phyloP scores from a whole-genome alignment of 1,140 invertebrate genomes.

The Brachionus asplanchnoidis region DNA sequence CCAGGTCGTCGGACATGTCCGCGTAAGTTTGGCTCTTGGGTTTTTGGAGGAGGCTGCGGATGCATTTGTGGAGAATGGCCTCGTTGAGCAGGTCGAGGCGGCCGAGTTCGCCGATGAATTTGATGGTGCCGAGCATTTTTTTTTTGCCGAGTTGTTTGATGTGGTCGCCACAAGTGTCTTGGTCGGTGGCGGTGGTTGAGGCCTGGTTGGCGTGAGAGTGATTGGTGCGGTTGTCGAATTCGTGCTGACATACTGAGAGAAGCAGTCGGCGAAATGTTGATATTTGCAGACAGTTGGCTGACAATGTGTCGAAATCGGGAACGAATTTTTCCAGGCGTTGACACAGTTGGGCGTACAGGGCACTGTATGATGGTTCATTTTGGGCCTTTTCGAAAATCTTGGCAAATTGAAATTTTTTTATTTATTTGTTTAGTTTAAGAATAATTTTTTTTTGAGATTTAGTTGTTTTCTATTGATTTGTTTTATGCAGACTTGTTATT shows the following conservation, averaged over 20 bases:
- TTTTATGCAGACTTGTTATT: no score
- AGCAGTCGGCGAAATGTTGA: slow-evolving; percentile 70
- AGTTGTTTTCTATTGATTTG: no score
- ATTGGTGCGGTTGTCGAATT: slow-evolving; percentile 63
- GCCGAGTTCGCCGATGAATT: slow-evolving; percentile 82
- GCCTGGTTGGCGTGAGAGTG: not conserved
- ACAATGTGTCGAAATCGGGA: not conserved
- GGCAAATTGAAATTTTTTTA: not conserved
- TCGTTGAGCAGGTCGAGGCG: slow-evolving; percentile 82
- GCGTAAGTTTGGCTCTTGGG: slow-evolving; percentile 64
- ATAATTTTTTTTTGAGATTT: not conserved
- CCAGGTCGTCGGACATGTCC: slow-evolving; percentile 67
- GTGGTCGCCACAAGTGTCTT: not conserved
- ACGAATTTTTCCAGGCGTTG: slow-evolving; percentile 49
- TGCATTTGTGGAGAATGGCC: slow-evolving; percentile 81
- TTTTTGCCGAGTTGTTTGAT: not conserved
- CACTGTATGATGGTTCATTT: slow-evolving; percentile 84
- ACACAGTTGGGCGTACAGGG: slow-evolving; percentile 77
- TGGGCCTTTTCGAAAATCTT: slow-evolving; percentile 69
- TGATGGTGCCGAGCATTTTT: slow-evolving; percentile 45
- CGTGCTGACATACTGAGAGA: slow-evolving; percentile 74
- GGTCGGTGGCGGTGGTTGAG: not conserved
- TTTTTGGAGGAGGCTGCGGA: slow-evolving; percentile 66
- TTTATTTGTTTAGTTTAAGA: not conserved
- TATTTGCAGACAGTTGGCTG: slow-evolving; percentile 11